These are phyloP conservation scores for Sarcophaga peregrina DNA, from an alignment of 1,140 invertebrate species.

Conservation along the genomic window DNA sequence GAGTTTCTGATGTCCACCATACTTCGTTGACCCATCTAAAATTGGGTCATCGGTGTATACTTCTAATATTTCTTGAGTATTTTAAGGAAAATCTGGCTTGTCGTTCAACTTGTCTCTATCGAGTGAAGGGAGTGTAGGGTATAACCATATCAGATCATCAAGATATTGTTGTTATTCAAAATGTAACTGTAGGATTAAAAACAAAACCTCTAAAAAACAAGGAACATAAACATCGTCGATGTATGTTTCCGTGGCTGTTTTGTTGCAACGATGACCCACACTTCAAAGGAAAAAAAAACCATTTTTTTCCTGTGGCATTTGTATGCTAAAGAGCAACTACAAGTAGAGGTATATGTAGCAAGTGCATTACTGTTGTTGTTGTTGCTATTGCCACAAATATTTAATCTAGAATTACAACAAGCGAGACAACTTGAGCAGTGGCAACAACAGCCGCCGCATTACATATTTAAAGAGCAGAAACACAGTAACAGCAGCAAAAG, in stretches of 20 bases:
- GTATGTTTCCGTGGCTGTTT: neutral
- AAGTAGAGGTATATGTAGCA: neutral
- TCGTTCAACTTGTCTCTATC: no score
- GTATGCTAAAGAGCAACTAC: neutral
- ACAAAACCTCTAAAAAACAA: neutral
- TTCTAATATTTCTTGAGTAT: no score
- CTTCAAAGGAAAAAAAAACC: no score
- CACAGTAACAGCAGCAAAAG: neutral
- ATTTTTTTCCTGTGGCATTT: neutral
- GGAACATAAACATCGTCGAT: neutral
- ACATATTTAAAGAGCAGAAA: no score
- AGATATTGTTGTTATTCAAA: neutral
- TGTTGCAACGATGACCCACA: neutral
- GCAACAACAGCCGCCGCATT: neutral
- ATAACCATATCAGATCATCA: no score
- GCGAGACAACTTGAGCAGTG: neutral
- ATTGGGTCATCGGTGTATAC: no score
- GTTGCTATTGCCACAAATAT: neutral
- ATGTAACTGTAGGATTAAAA: neutral
- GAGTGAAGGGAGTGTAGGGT: no score
- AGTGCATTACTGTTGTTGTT: neutral
- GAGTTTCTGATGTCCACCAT: no score
- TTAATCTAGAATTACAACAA: constrained; percentile 18
- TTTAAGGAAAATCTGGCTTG: no score
- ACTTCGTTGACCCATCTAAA: no score